Percentiles rank a stretch among this genome's conserved stretches.
phyloP scores from a whole-genome alignment of 1,140 invertebrate species.

The Caenorhabditis remanei region DNA sequence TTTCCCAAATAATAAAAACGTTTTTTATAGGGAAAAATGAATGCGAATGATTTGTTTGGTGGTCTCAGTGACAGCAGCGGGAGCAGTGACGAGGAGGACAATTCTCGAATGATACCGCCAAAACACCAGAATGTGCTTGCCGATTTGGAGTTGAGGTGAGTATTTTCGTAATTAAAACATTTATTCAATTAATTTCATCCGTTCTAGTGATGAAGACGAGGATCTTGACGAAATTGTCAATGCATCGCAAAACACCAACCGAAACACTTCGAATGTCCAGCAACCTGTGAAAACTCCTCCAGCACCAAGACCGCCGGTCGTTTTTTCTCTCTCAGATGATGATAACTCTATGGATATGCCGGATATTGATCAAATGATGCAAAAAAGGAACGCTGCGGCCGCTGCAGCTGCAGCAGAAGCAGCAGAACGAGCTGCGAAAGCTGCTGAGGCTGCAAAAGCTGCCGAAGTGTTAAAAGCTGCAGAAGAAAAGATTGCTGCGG shows the following conservation, averaged over 20 bases:
- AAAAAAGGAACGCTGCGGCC: not conserved
- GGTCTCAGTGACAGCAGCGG: conserved; percentile 40
- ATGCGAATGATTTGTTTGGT: conserved; percentile 50
- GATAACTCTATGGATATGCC: conserved; percentile 40
- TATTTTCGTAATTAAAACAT: not conserved
- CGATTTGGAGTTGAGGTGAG: conserved; percentile 30
- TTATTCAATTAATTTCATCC: not conserved
- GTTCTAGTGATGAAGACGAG: conserved; percentile 23
- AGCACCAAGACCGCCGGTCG: conserved; percentile 1
- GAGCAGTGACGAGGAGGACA: conserved; percentile 45
- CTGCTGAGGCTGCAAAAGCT: not conserved
- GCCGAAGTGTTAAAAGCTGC: not conserved
- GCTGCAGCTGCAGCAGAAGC: not conserved
- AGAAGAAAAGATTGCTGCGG: not conserved
- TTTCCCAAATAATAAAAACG: not conserved
- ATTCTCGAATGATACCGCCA: not conserved
- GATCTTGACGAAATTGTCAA: not conserved
- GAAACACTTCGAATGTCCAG: not conserved
- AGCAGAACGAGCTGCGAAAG: not conserved
- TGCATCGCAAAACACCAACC: not conserved
- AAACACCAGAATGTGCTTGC: not conserved
- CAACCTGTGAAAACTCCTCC: not conserved
- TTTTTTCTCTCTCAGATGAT: conserved; percentile 22
- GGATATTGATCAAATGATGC: conserved; percentile 5
- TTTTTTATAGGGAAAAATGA: conserved; percentile 9